Evolutionary conservation across 2,888 invertebrate genomes (phyloP).

Genomic region (Pyrgus malvae): DNA sequence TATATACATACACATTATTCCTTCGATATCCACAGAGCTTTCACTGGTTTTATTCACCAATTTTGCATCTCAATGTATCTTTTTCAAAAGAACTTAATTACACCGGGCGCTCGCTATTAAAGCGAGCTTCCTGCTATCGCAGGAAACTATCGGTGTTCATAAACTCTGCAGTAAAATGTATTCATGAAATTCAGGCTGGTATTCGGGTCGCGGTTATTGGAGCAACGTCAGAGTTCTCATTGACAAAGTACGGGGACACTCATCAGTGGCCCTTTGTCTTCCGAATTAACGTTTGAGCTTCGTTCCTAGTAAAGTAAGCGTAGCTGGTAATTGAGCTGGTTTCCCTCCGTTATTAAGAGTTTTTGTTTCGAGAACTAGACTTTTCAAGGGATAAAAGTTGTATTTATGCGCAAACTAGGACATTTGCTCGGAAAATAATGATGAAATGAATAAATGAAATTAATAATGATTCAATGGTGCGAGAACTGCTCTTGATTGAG

Average conservation of each 20-base stretch:
- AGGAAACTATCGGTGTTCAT: constrained; percentile 12
- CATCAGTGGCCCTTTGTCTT: constrained; percentile 25
- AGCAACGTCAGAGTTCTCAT: constrained; percentile 24
- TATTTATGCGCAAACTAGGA: too few relatives aligned
- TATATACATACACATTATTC: not conserved
- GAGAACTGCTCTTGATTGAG: too few relatives aligned
- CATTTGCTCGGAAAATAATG: too few relatives aligned
- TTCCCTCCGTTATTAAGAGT: not conserved
- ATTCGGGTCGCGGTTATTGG: constrained; percentile 24
- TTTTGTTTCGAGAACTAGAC: not conserved
- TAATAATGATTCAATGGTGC: too few relatives aligned
- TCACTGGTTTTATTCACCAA: not conserved
- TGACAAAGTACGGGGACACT: constrained; percentile 22
- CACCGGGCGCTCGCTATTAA: not conserved
- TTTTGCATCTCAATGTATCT: not conserved
- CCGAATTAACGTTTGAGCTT: constrained; percentile 12
- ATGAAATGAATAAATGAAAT: too few relatives aligned
- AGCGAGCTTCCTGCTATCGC: not conserved
- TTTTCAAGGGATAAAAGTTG: too few relatives aligned
- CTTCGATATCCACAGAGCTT: not conserved
- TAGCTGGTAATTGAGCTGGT: constrained; percentile 8
- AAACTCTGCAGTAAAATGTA: constrained; percentile 20
- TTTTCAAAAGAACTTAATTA: not conserved
- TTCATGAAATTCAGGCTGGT: constrained; percentile 22
- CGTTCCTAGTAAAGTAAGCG: not conserved